These are phyloP conservation scores for Glossosoma conforme DNA, from an alignment of 1,140 invertebrate species.

Conservation along the genomic window DNA sequence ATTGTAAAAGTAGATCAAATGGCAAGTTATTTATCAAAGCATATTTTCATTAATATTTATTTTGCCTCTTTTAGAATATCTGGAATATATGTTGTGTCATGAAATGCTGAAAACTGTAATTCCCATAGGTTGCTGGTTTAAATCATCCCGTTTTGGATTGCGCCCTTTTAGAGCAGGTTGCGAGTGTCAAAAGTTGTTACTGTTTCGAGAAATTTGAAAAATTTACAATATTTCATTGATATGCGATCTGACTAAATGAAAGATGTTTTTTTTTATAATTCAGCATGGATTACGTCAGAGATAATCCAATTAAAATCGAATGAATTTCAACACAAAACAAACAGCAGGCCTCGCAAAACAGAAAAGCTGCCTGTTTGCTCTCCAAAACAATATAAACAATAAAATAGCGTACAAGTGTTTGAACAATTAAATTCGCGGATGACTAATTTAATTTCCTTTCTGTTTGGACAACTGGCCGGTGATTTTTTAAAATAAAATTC, in stretches of 20 bases:
- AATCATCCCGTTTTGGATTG: too few species aligned
- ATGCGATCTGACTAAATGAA: background rate
- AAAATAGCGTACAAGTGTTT: slow-evolving; percentile 11
- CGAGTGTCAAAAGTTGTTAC: too few species aligned
- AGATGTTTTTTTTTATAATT: slow-evolving; percentile 6
- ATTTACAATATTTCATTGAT: too few species aligned
- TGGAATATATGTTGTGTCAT: too few species aligned
- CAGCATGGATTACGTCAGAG: slow-evolving; percentile 4
- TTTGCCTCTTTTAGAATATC: too few species aligned
- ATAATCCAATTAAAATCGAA: slow-evolving; percentile 19
- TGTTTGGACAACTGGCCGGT: slow-evolving; percentile 1
- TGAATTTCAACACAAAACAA: slow-evolving; percentile 7
- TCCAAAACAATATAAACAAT: slow-evolving; percentile 7
- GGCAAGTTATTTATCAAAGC: too few species aligned
- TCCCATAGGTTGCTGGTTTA: too few species aligned
- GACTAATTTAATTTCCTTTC: slow-evolving; percentile 9
- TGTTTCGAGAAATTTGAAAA: too few species aligned
- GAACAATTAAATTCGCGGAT: slow-evolving; percentile 12
- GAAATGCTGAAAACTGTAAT: too few species aligned
- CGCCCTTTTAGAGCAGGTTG: too few species aligned
- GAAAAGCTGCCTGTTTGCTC: slow-evolving; percentile 6
- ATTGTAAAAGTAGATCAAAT: too few species aligned
- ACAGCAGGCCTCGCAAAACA: slow-evolving; percentile 1
- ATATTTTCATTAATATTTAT: too few species aligned
- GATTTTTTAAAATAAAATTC: slow-evolving; percentile 2